Evolutionary conservation across 1,140 invertebrate species (phyloP).

Genomic region (Oreohelix idahoensis): DNA sequence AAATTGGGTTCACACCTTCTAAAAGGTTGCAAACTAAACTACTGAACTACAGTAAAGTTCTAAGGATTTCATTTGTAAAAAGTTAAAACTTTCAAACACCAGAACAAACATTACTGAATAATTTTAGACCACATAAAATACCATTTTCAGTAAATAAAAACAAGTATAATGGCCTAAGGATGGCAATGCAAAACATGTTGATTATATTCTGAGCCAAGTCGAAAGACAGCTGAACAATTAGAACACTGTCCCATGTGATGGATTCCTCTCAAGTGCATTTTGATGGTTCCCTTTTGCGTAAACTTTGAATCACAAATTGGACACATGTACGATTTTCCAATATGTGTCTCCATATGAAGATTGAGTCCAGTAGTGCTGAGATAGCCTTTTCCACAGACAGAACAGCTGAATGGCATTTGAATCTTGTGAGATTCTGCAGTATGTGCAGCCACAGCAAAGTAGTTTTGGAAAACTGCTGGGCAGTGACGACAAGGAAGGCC

Average conservation of each 20-base stretch:
- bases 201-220: slow-evolving; percentile 25
- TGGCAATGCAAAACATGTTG: slow-evolving; percentile 29
- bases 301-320: slow-evolving; percentile 36
- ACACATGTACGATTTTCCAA: slow-evolving; percentile 16
- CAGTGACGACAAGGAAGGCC: not conserved
- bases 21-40: too few species aligned
- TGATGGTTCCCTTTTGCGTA: slow-evolving; percentile 26
- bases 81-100: too few species aligned
- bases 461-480: slow-evolving; percentile 7
- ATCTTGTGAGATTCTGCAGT: slow-evolving; percentile 7
- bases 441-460: slow-evolving; percentile 8
- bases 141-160: not conserved
- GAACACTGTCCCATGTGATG: slow-evolving; percentile 24
- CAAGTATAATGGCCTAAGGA: not conserved
- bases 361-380: slow-evolving; percentile 21
- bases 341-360: slow-evolving; percentile 17
- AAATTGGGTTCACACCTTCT: too few species aligned
- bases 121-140: too few species aligned
- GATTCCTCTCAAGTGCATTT: slow-evolving; percentile 17
- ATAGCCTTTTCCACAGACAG: slow-evolving; percentile 30
- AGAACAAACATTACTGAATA: too few species aligned
- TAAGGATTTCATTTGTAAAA: too few species aligned
- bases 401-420: slow-evolving; percentile 19
- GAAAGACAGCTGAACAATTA: slow-evolving; percentile 15
- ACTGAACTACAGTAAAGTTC: too few species aligned